phyloP scores from a whole-genome alignment of 92 coral and sea anemone genomes.

The Zoanthus sansibaricus region DNA sequence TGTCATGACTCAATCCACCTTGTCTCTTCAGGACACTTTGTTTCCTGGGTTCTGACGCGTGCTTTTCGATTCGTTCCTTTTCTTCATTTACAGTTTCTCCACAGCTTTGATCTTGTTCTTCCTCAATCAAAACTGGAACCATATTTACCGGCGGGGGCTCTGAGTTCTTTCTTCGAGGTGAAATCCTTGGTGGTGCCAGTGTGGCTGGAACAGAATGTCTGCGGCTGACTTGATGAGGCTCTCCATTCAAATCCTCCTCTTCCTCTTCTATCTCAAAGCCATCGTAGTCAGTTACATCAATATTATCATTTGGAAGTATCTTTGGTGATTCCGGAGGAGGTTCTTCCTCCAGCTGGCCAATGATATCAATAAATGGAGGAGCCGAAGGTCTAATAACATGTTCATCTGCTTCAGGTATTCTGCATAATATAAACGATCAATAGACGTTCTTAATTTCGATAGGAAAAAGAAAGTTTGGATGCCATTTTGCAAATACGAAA shows the following conservation, averaged over 20 bases:
- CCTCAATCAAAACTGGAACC: constrained; percentile 12
- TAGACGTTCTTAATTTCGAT: not conserved
- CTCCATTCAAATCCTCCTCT: constrained; percentile 42
- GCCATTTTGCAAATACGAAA: too few relatives aligned
- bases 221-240: constrained; percentile 35
- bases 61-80: constrained; percentile 27
- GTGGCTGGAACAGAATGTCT: constrained; percentile 48
- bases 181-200: constrained; percentile 28
- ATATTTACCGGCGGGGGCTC: constrained; percentile 34
- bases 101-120: constrained; percentile 5
- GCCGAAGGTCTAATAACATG: not conserved
- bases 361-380: not conserved
- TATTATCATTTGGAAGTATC: constrained; percentile 55
- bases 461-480: not conserved
- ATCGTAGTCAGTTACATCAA: constrained; percentile 75
- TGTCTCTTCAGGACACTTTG: constrained; percentile 81
- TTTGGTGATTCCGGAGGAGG: constrained; percentile 18
- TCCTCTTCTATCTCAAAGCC: constrained; percentile 81
- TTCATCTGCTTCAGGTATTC: not conserved
- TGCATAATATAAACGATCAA: not conserved
- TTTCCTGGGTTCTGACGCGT: constrained; percentile 56
- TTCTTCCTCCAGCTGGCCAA: not conserved
- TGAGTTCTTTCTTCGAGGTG: constrained; percentile 33
- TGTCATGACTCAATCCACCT: constrained; percentile 70
- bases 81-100: not conserved